Conservation (phyloP, 2,888 invertebrate species). For the Apocheima hispidaria region DNA sequence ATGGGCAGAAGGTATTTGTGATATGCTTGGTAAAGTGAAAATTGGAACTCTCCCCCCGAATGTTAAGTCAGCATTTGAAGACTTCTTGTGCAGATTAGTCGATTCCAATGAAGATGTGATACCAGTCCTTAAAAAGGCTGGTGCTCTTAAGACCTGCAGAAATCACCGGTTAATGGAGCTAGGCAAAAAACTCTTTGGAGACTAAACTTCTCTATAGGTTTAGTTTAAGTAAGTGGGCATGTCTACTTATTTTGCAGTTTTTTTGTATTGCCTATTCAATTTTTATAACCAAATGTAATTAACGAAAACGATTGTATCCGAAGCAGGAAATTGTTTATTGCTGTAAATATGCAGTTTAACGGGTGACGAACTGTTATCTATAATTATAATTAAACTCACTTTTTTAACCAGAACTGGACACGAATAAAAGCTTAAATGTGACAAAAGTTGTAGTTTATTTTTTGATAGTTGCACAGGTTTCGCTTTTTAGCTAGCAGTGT, state of each 20-base stretch:
- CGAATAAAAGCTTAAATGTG: constrained; percentile 55
- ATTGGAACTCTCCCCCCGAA: constrained; percentile 93
- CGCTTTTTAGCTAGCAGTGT: constrained; percentile 35
- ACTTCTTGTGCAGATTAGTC: constrained; percentile 93
- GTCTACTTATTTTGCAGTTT: constrained; percentile 50
- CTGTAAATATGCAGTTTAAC: constrained; percentile 53
- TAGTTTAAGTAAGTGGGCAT: constrained; percentile 50
- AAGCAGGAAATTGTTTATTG: constrained; percentile 34
- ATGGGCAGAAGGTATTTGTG: constrained; percentile 96
- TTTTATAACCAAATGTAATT: constrained; percentile 54
- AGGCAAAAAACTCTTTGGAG: constrained; percentile 95
- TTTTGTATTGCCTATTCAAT: constrained; percentile 46
- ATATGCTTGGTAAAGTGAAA: constrained; percentile 93
- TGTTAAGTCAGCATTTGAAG: constrained; percentile 96
- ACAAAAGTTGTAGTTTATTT: constrained; percentile 50
- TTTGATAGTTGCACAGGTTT: constrained; percentile 32
- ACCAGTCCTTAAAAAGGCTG: constrained; percentile 92
- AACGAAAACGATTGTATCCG: constrained; percentile 29
- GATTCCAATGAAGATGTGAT: constrained; percentile 92
- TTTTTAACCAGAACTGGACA: constrained; percentile 44
- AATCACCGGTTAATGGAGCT: constrained; percentile 96
- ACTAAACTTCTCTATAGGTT: constrained; percentile 80
- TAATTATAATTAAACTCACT: constrained; percentile 30
- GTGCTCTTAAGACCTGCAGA: constrained; percentile 93
- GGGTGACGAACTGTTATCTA: constrained; percentile 44